These are phyloP conservation scores for Palythoa grandiflora DNA, from an alignment of 92 coral and sea anemone genomes.

Conservation along the genomic window DNA sequence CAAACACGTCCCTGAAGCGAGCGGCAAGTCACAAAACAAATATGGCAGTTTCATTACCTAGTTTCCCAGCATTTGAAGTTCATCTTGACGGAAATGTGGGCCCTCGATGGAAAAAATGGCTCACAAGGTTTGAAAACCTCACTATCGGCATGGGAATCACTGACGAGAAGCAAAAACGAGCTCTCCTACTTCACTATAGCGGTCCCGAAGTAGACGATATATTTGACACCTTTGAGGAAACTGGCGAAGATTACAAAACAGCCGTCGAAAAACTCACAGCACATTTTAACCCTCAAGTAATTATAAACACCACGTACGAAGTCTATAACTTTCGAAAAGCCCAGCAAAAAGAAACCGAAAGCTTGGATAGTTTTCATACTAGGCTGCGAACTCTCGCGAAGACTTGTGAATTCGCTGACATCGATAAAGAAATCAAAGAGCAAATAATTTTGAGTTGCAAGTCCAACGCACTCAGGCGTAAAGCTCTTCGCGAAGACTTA, in stretches of 20 bases:
- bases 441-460: not conserved
- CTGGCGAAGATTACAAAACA: not conserved
- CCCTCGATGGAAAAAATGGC: conserved; percentile 16
- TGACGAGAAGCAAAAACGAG: not conserved
- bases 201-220: not conserved
- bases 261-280: not conserved
- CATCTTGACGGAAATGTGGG: not conserved
- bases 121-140: not conserved
- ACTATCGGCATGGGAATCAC: not conserved
- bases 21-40: not conserved
- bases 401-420: not conserved
- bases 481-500: not conserved
- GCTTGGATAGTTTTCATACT: not conserved
- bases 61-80: not conserved
- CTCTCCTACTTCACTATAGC: not conserved
- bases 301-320: no score
- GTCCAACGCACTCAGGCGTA: not conserved
- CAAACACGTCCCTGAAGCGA: not conserved
- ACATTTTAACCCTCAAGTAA: no score
- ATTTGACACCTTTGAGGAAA: not conserved
- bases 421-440: not conserved
- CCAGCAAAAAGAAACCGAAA: not conserved
- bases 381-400: not conserved
- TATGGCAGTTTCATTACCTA: not conserved
- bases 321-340: not conserved